A percentile compares a stretch with the other conserved stretches of the same genome.
Evolutionary conservation across 2,113 vertebrate genomes (phyloP).

Genomic region (Zingel zingel): DNA sequence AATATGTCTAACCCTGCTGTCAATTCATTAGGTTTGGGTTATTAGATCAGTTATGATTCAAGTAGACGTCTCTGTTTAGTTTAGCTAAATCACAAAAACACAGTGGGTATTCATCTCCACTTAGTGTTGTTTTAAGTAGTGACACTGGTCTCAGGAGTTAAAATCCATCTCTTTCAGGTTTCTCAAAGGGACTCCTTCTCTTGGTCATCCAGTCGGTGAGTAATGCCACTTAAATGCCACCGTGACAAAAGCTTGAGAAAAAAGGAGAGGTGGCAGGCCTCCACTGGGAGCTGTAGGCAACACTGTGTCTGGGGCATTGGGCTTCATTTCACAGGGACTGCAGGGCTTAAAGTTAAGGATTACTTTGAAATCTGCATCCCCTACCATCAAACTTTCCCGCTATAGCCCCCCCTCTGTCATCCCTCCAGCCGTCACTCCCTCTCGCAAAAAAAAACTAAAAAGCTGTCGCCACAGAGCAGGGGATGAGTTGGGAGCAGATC

Average conservation of each 20-base stretch:
- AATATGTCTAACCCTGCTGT: not conserved
- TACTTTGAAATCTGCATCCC: conserved; percentile 91
- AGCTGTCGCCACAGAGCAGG: conserved; percentile 86
- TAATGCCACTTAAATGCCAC: conserved; percentile 85
- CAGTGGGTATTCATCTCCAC: conserved; percentile 78
- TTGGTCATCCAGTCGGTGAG: conserved; percentile 77
- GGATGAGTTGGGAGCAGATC: conserved; percentile 85
- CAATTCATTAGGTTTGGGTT: not conserved
- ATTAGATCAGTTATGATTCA: conserved; percentile 31
- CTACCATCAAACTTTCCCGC: conserved; percentile 68
- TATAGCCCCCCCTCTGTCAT: conserved; percentile 58
- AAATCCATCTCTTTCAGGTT: conserved; percentile 78
- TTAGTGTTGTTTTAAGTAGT: conserved; percentile 79
- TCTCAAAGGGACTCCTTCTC: conserved; percentile 79
- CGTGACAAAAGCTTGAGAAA: conserved; percentile 78
- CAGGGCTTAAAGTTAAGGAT: conserved; percentile 92
- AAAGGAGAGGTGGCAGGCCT: conserved; percentile 71
- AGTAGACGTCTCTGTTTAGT: conserved; percentile 49
- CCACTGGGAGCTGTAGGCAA: conserved; percentile 79
- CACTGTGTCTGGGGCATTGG: conserved; percentile 78
- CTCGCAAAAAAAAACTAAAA: conserved; percentile 72
- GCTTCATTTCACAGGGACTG: conserved; percentile 83
- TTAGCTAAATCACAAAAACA: conserved; percentile 63
- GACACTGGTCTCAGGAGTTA: conserved; percentile 74
- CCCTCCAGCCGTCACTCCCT: conserved; percentile 70